Evolutionary conservation across 2,888 invertebrate genomes (phyloP).

Genomic region (Brachynemurus nebulosus): DNA sequence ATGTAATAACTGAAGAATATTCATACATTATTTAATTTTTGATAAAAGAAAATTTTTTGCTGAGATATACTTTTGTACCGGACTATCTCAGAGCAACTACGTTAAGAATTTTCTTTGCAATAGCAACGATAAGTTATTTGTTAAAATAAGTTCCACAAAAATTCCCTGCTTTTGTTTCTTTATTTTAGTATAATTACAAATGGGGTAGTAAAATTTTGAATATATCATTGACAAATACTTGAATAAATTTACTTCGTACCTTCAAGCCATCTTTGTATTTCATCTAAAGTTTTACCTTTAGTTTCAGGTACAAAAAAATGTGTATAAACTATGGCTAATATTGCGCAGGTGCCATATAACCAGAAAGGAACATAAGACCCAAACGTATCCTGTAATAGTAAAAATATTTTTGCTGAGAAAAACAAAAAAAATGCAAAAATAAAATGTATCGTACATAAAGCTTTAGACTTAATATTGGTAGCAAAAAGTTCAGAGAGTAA

Average conservation of each 20-base stretch:
- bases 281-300: slow-evolving; percentile 53
- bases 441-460: slow-evolving; percentile 39
- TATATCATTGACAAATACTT: background rate
- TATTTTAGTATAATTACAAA: no score
- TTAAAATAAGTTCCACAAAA: no score
- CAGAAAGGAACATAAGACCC: slow-evolving; percentile 51
- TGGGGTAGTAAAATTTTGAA: no score
- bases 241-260: slow-evolving; percentile 21
- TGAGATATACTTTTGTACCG: no score
- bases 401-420: slow-evolving; percentile 34
- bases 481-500: slow-evolving; percentile 40
- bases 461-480: slow-evolving; percentile 38
- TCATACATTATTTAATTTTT: no score
- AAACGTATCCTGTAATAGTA: slow-evolving; percentile 37
- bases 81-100: no score
- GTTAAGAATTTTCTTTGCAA: no score
- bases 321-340: slow-evolving; percentile 46
- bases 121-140: no score
- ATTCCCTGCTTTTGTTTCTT: no score
- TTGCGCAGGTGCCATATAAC: slow-evolving; percentile 44
- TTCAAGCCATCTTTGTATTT: slow-evolving; percentile 48
- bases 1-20: no score
- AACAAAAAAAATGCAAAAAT: slow-evolving; percentile 35
- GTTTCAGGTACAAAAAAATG: slow-evolving; percentile 49
- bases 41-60: no score